phyloP scores from a whole-genome alignment of 2,888 invertebrate species.

The Petrolisthes manimaculis region DNA sequence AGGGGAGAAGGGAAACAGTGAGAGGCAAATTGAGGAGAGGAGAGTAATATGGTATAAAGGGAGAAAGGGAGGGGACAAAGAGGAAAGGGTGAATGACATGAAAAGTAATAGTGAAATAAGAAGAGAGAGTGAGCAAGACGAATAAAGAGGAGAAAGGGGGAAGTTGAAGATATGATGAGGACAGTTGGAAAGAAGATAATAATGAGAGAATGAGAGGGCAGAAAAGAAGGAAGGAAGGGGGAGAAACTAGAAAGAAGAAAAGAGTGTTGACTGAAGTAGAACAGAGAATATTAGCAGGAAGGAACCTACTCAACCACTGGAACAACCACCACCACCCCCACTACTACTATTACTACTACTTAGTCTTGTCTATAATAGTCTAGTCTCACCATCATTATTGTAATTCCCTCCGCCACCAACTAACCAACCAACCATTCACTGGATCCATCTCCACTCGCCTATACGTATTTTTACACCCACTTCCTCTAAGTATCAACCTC shows the following conservation, averaged over 20 bases:
- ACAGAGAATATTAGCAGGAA: background rate
- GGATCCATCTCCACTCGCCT: too few species aligned
- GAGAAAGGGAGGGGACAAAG: background rate
- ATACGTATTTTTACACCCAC: too few species aligned
- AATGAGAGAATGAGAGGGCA: background rate
- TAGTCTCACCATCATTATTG: too few species aligned
- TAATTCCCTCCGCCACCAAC: too few species aligned
- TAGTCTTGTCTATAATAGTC: too few species aligned
- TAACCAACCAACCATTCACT: too few species aligned
- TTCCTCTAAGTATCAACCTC: too few species aligned
- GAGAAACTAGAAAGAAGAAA: too few species aligned
- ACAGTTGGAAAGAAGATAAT: background rate
- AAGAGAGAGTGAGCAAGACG: too few species aligned
- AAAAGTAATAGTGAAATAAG: background rate
- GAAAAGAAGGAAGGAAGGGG: background rate
- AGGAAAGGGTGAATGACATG: background rate
- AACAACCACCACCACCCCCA: background rate
- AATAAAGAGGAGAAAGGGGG: background rate
- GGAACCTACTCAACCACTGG: background rate
- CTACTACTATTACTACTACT: background rate
- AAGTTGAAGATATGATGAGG: too few species aligned
- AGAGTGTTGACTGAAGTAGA: background rate
- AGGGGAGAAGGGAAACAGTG: background rate
- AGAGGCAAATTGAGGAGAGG: background rate
- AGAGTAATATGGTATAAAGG: background rate